Percentiles rank a stretch among this genome's conserved stretches.
Evolutionary conservation across 2,888 invertebrate genomes (phyloP).

Genomic region (Serripes groenlandicus): DNA sequence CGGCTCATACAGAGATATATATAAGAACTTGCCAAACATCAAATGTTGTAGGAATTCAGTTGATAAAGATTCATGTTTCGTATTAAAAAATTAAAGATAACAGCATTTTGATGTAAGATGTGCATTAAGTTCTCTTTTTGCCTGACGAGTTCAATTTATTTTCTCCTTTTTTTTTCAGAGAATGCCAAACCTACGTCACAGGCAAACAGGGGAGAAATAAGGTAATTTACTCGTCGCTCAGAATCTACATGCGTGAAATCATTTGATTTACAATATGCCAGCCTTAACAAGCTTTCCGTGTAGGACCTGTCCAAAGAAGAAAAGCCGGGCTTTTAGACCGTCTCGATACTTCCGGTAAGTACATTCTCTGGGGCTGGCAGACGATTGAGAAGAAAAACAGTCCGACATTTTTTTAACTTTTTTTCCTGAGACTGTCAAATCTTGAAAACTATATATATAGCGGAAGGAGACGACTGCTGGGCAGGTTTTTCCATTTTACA

Average conservation of each 20-base stretch:
- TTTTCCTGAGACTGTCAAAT: neutral
- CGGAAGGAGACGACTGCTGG: constrained; percentile 1
- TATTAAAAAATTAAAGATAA: too few species aligned
- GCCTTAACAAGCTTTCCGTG: constrained; percentile 18
- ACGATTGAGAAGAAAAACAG: neutral
- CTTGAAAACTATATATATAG: constrained; percentile 11
- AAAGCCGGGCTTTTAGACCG: constrained; percentile 20
- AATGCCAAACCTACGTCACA: neutral
- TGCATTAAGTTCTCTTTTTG: too few species aligned
- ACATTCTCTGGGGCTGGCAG: neutral
- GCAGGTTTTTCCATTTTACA: neutral
- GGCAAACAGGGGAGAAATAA: constrained; percentile 10
- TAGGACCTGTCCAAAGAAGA: constrained; percentile 15
- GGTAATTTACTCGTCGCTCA: constrained; percentile 15
- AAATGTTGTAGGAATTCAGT: too few species aligned
- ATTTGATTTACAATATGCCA: constrained; percentile 18
- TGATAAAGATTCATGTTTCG: too few species aligned
- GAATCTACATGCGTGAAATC: constrained; percentile 25
- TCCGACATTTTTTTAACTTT: too few species aligned
- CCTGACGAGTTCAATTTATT: too few species aligned
- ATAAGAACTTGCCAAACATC: too few species aligned
- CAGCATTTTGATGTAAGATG: too few species aligned
- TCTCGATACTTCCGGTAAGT: constrained; percentile 17
- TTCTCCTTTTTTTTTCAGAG: constrained; percentile 3
- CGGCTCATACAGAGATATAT: too few species aligned